These are phyloP conservation scores for Conus ventricosus DNA, from an alignment of 1,140 invertebrate species.

Conservation along the genomic window DNA sequence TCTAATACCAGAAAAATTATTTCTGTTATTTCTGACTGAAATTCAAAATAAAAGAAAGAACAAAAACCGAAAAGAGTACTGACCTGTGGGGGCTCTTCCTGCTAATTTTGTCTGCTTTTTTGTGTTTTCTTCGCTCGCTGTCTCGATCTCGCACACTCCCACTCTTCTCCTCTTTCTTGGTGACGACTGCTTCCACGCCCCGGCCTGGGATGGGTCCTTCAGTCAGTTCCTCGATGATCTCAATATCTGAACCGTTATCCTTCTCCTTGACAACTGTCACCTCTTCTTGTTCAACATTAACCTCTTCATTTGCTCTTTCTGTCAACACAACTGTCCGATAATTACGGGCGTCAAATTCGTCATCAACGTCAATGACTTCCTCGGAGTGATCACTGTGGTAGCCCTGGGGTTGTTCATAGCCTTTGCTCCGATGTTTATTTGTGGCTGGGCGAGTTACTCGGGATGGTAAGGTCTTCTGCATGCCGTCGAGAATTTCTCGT, in stretches of 20 bases:
- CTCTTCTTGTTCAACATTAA: background rate
- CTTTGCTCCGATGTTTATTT: background rate
- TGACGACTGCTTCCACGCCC: background rate
- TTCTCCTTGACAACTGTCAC: constrained; percentile 16
- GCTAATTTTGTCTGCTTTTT: constrained; percentile 64
- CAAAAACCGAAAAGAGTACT: background rate
- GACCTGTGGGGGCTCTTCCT: constrained; percentile 43
- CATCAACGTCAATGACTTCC: constrained; percentile 45
- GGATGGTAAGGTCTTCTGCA: constrained; percentile 18
- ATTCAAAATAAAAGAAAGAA: background rate
- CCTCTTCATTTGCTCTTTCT: constrained; percentile 44
- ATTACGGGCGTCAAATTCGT: constrained; percentile 34
- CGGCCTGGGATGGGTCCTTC: constrained; percentile 9
- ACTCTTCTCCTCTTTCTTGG: background rate
- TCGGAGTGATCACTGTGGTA: background rate
- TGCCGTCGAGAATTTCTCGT: constrained; percentile 40
- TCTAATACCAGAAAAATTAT: no score
- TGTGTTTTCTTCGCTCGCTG: constrained; percentile 54
- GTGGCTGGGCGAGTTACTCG: background rate
- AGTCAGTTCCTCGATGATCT: constrained; percentile 45
- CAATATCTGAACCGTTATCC: constrained; percentile 39
- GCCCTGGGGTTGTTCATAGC: background rate
- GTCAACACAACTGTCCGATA: background rate
- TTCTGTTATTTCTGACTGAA: no score
- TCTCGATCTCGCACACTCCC: background rate